phyloP scores from a whole-genome alignment of 2,888 invertebrate species.

The Mythimna loreyi region DNA sequence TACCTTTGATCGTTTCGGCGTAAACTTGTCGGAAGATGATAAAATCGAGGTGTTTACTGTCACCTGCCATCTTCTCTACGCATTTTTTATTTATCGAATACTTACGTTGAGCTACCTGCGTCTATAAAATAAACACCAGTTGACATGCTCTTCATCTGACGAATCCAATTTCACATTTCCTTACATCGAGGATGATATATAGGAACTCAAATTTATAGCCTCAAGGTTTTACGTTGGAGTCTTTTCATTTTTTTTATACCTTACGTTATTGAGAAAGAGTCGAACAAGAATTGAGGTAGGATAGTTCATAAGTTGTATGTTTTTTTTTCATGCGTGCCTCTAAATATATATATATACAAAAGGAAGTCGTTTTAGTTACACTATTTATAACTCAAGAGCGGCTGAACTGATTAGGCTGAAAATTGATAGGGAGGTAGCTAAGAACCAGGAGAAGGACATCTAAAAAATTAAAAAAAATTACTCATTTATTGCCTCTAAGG shows the following conservation, averaged over 20 bases:
- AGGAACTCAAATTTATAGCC: conserved; percentile 42
- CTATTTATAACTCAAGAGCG: no score
- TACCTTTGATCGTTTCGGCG: neutral
- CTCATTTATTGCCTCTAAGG: no score
- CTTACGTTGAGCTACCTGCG: conserved; percentile 3
- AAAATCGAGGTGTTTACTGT: conserved; percentile 19
- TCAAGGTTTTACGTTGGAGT: conserved; percentile 20
- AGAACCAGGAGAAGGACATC: no score
- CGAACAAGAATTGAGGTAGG: neutral
- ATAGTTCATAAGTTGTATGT: neutral
- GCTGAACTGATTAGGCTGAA: no score
- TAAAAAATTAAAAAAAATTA: no score
- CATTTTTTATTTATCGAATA: conserved; percentile 29
- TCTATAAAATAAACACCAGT: conserved; percentile 54
- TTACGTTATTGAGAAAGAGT: conserved; percentile 7
- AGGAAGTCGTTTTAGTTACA: no score
- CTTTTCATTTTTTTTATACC: conserved; percentile 22
- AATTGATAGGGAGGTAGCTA: no score
- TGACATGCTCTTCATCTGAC: conserved; percentile 35
- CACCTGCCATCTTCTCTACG: conserved; percentile 8
- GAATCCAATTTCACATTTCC: conserved; percentile 44
- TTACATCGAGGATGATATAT: conserved; percentile 33
- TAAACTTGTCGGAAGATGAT: neutral
- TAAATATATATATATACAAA: no score
- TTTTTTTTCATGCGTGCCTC: neutral